A percentile compares a stretch with the other conserved stretches of the same genome.
Evolutionary conservation across 2,113 vertebrate species (phyloP).

Genomic region (Petroica traversi): DNA sequence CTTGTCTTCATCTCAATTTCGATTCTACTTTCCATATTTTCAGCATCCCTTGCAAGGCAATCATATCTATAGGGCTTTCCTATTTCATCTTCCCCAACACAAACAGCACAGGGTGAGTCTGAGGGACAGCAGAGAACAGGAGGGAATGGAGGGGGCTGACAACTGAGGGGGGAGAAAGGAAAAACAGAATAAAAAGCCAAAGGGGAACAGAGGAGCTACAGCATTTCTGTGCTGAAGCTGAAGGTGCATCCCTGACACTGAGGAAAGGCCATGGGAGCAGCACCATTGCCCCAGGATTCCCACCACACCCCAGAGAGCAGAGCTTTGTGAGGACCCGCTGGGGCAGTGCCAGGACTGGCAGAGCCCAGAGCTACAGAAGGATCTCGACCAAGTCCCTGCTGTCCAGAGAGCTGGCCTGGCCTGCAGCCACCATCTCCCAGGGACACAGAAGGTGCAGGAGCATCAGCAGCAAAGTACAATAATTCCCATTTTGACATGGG

Average conservation of each 20-base stretch:
- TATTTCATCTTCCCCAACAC: too few species aligned
- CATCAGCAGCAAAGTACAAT: background rate
- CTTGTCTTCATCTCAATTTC: too few species aligned
- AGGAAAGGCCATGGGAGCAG: background rate
- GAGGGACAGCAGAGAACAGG: background rate
- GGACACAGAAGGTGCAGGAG: background rate
- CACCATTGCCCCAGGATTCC: background rate
- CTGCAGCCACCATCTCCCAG: background rate
- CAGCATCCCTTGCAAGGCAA: too few species aligned
- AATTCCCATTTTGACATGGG: accelerated
- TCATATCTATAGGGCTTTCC: too few species aligned
- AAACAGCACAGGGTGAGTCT: accelerated
- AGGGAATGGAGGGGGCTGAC: background rate
- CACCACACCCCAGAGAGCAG: accelerated
- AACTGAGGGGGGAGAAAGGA: background rate
- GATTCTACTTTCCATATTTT: too few species aligned
- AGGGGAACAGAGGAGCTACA: accelerated
- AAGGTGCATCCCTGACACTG: background rate
- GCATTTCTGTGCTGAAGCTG: background rate
- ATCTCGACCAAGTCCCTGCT: background rate
- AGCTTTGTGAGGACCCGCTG: background rate
- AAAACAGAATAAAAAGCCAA: background rate
- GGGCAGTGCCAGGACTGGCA: accelerated
- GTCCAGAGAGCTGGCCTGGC: background rate
- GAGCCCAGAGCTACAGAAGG: background rate